Percentiles rank a stretch among this genome's conserved stretches.
phyloP scores from a whole-genome alignment of 2,888 invertebrate genomes.

The Stenolophus ochropezus region DNA sequence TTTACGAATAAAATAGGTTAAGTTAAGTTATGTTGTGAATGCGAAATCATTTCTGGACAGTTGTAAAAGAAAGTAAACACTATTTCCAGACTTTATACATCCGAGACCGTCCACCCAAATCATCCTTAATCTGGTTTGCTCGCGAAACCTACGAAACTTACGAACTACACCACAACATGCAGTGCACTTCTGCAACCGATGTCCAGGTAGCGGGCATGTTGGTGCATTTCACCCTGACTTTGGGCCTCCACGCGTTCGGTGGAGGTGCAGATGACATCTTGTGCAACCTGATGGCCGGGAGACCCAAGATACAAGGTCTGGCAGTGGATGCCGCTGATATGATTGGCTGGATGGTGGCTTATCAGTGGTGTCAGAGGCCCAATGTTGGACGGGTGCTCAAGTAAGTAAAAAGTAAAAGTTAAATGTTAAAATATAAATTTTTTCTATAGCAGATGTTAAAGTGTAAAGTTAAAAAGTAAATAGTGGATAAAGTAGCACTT shows the following conservation, averaged over 20 bases:
- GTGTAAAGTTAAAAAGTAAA: too few relatives aligned
- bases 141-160: constrained; percentile 69
- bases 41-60: too few relatives aligned
- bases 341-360: constrained; percentile 71
- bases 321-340: constrained; percentile 70
- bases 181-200: constrained; percentile 70
- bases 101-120: constrained; percentile 68
- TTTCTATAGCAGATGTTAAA: too few relatives aligned
- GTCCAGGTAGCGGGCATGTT: constrained; percentile 72
- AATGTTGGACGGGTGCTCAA: constrained; percentile 69
- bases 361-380: constrained; percentile 69
- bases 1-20: too few relatives aligned
- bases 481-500: too few relatives aligned
- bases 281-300: constrained; percentile 68
- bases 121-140: constrained; percentile 72
- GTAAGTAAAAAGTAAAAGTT: constrained; percentile 68
- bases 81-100: constrained; percentile 70
- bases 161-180: constrained; percentile 65
- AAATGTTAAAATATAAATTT: too few relatives aligned
- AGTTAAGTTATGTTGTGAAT: too few relatives aligned
- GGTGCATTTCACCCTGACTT: constrained; percentile 71
- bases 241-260: constrained; percentile 72
- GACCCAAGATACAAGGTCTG: constrained; percentile 56
- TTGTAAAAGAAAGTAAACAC: too few relatives aligned
- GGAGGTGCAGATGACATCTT: constrained; percentile 69